phyloP scores from a whole-genome alignment of 2,797 vertebrate genomes.

The Aplochiton taeniatus region DNA sequence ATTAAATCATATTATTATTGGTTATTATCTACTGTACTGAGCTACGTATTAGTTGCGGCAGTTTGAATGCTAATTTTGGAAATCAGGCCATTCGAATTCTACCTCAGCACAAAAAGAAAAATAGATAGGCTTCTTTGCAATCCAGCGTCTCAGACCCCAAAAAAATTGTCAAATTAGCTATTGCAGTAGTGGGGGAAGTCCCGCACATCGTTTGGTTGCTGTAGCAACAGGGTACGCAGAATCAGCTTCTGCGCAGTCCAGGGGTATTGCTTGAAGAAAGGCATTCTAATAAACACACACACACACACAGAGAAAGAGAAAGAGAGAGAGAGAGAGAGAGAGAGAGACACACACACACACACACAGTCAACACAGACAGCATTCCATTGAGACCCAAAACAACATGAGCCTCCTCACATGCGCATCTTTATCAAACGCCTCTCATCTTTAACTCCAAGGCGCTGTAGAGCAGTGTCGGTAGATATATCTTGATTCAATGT shows the following conservation, averaged over 20 bases:
- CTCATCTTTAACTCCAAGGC: conserved; percentile 15
- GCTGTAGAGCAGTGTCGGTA: conserved; percentile 11
- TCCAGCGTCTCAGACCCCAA: too few relatives aligned
- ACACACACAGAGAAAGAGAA: conserved; percentile 1
- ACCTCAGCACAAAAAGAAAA: too few relatives aligned
- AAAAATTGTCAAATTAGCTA: background rate
- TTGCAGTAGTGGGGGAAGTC: background rate
- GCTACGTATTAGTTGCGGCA: too few relatives aligned
- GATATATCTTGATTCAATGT: conserved; percentile 24
- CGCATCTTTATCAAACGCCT: background rate
- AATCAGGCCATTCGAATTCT: too few relatives aligned
- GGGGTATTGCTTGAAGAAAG: background rate
- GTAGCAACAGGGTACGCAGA: conserved; percentile 10
- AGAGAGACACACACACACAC: conserved; percentile 2
- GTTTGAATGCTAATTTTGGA: too few relatives aligned
- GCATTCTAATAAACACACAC: conserved; percentile 4
- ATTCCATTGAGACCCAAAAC: background rate
- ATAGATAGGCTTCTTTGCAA: too few relatives aligned
- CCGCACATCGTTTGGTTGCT: conserved; percentile 2
- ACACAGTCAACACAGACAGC: background rate
- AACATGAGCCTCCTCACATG: too few relatives aligned
- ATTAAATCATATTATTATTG: too few relatives aligned
- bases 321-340: background rate
- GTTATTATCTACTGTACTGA: too few relatives aligned
- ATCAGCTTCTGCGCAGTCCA: background rate